Base-by-base conservation (phyloP, 1,140 invertebrate genomes). In the Bombus pascuorum region DNA sequence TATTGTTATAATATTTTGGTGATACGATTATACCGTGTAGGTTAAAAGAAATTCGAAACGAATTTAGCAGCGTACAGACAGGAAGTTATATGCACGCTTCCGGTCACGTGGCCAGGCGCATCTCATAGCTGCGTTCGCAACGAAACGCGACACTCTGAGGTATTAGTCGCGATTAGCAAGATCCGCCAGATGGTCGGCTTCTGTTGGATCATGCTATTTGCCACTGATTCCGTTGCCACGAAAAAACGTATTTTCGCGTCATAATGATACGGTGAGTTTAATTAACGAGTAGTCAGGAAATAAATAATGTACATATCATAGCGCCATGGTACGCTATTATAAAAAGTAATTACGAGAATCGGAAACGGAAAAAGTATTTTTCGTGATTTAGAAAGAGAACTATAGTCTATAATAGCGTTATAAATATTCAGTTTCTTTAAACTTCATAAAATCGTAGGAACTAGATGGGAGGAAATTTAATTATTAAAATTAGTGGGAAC, bases 91-190 rank as follows among this genome's bases (percentile, higher is more conserved):
- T 37, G 70, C 47, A 10, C 18, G 28, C 65, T 89, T 88, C 87
- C 88, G 68, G 72, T 86, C 79, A 76, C 83, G 44, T 83, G 83
- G 47, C 62, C 12, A 74, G 18, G 39, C 15, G 39, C 53, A 34
- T 62, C 75, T n/a, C 47, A 22, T 53, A 22, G 18, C 47, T 53
- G 18, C 47, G 28, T 59, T 81, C n/a, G 53, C 47, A 13, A 53
- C 47, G 57, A 83, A 88, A 88, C 65, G 78, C 79, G 66, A 88
- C 81, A 81, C 77, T 53, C 57, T 4, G 28, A 57, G 34, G 44
- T 37, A 42, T 57, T 79, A 70, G 15, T 37, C 22, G 32, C n/a
- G 22, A 85, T 85, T 80, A 65, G 28, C 22, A 12, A 65, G 68
- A 85, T 79, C 83, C 75, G 76, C 57, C 74, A 83, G 62, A 77